Conservation (phyloP, 2,113 vertebrate genomes). For the Brienomyrus brachyistius region DNA sequence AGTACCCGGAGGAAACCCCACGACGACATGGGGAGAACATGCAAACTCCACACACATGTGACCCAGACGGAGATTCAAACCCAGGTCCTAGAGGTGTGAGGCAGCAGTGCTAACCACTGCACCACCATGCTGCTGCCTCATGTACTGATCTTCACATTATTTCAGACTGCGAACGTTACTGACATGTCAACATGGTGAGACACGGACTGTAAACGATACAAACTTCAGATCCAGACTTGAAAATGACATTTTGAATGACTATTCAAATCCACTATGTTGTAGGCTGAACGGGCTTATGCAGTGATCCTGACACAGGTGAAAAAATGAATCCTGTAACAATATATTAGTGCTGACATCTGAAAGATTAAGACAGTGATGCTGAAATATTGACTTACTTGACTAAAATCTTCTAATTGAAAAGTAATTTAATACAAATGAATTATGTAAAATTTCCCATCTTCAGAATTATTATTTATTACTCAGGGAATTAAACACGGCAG, state of each 20-base stretch:
- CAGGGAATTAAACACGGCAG: background rate
- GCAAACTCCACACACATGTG: too few species aligned
- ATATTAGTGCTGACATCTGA: background rate
- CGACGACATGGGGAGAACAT: too few species aligned
- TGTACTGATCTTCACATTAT: background rate
- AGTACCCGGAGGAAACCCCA: too few species aligned
- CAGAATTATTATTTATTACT: background rate
- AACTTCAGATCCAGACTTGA: background rate
- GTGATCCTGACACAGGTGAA: background rate
- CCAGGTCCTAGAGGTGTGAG: too few species aligned
- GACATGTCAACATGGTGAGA: background rate
- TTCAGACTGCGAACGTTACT: background rate
- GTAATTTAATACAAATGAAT: background rate
- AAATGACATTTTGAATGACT: background rate
- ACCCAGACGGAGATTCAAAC: too few species aligned
- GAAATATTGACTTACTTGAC: background rate
- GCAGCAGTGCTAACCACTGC: too few species aligned
- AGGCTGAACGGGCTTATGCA: background rate
- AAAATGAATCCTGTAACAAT: background rate
- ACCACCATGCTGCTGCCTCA: background rate
- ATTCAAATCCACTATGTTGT: background rate
- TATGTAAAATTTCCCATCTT: background rate
- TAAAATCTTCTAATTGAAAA: background rate
- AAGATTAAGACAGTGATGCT: background rate
- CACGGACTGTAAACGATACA: background rate